A percentile compares a stretch with the other conserved stretches of the same genome.
phyloP scores from a whole-genome alignment of 2,113 vertebrate genomes.

The Sarotherodon lohbergeri region DNA sequence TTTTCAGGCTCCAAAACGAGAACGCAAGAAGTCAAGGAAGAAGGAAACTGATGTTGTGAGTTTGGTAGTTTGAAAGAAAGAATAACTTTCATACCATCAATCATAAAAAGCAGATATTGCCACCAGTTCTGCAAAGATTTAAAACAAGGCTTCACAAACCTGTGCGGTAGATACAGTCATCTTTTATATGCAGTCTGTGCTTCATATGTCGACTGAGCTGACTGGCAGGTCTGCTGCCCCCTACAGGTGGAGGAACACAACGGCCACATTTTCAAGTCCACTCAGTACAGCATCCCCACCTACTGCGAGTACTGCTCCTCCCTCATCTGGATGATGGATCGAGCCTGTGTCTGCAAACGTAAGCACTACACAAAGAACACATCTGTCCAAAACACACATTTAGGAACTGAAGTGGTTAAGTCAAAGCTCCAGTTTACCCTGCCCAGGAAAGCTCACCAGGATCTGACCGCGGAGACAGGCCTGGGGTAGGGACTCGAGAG shows the following conservation, averaged over 20 bases:
- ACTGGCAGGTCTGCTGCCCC: not conserved
- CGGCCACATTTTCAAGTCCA: conserved; percentile 96
- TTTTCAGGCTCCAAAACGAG: conserved; percentile 82
- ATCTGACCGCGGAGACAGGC: not conserved
- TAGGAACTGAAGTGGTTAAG: not conserved
- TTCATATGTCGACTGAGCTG: not conserved
- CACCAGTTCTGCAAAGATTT: not conserved
- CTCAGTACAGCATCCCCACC: conserved; percentile 97
- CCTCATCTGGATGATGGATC: conserved; percentile 99
- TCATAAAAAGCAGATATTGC: not conserved
- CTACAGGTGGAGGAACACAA: conserved; percentile 94
- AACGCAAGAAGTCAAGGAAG: conserved; percentile 94
- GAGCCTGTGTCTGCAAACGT: conserved; percentile 96
- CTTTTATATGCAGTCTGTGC: not conserved
- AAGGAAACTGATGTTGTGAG: conserved; percentile 93
- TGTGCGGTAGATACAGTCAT: not conserved
- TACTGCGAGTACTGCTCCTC: conserved; percentile 98
- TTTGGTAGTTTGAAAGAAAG: not conserved
- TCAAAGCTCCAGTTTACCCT: not conserved
- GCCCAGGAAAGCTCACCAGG: not conserved
- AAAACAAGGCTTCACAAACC: not conserved
- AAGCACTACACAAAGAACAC: conserved; percentile 52
- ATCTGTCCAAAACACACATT: not conserved
- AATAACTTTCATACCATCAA: not conserved
- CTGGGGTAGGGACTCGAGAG: not conserved